Evolutionary conservation across 2,888 invertebrate species (phyloP), one percentile per base, ranked within the genome.

Genomic region (Autographa gamma): DNA sequence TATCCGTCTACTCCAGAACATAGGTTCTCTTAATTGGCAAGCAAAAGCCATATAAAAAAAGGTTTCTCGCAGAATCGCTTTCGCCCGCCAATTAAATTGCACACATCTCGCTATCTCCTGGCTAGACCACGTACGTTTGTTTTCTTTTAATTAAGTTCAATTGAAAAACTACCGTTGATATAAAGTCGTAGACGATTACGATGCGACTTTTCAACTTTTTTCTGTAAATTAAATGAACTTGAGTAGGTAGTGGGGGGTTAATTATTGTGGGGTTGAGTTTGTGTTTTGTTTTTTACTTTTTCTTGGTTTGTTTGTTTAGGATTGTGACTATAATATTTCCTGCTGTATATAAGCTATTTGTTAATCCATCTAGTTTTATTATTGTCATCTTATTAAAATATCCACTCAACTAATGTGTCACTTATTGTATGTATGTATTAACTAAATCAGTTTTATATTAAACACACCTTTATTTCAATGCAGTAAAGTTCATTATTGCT

Each of bases 71-170:
- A 63, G 72, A 77, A 74, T 72, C 81, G 81, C 81, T 78, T 25
- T 34, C 63, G 60, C 76, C 31, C 38, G 11, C 41, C 18, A 71
- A 70, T 74, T 63, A 71, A 56, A 64, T n/a, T 4, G 32, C 34
- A 66, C 19, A 38, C 13, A 25, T 68, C 67, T 63, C 56, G 69
- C 76, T 73, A 82, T 80, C 82, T 80, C 73, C 52, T 19, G 31
- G 76, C 79, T 84, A 81, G 81, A 80, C 81, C 83, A 83, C 83
- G 87, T 88, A 86, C 86, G 84, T 85, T 86, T 90, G 89, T 89
- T 90, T 91, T 87, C 89, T 87, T 90, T 91, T 90, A 91, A 91
- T 91, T 91, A 91, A 89, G 86, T 86, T 82, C 86, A 86, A 89
- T 90, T 85, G 88, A 87, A 90, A 89, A 90, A 87, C 84, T 88